A percentile compares a stretch with the other conserved stretches of the same genome.
Evolutionary conservation across 2,113 vertebrate genomes (phyloP).

Genomic region (Shinisaurus crocodilurus): DNA sequence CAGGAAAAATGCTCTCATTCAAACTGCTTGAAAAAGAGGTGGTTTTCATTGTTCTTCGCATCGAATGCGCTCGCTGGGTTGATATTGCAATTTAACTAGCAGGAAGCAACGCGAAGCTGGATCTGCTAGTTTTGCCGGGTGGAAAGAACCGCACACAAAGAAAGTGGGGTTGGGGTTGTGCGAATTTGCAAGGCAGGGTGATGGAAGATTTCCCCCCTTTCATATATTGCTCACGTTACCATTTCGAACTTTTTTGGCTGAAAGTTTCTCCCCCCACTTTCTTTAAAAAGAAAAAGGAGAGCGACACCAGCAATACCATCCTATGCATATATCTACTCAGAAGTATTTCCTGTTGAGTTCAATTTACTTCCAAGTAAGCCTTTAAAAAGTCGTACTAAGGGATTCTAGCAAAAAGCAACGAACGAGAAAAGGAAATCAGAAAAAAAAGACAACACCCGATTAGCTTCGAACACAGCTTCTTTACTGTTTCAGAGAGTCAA

Average conservation of each 20-base stretch:
- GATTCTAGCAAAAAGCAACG: too few species aligned
- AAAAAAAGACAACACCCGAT: too few species aligned
- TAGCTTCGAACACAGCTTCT: too few species aligned
- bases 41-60: background rate
- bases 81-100: constrained; percentile 36
- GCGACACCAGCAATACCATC: background rate
- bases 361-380: too few species aligned
- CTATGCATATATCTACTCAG: too few species aligned
- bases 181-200: background rate
- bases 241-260: background rate
- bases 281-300: background rate
- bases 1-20: background rate
- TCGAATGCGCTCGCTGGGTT: background rate
- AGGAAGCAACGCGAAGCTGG: constrained; percentile 1
- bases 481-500: background rate
- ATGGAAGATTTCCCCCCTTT: background rate
- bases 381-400: too few species aligned
- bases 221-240: background rate
- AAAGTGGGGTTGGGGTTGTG: too few species aligned
- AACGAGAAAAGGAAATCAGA: too few species aligned
- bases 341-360: too few species aligned
- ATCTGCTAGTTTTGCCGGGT: constrained; percentile 36
- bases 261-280: background rate
- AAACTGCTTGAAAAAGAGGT: background rate
- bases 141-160: background rate